Conservation (phyloP, 2,888 invertebrate species). For the Ctenicera cuprea region DNA sequence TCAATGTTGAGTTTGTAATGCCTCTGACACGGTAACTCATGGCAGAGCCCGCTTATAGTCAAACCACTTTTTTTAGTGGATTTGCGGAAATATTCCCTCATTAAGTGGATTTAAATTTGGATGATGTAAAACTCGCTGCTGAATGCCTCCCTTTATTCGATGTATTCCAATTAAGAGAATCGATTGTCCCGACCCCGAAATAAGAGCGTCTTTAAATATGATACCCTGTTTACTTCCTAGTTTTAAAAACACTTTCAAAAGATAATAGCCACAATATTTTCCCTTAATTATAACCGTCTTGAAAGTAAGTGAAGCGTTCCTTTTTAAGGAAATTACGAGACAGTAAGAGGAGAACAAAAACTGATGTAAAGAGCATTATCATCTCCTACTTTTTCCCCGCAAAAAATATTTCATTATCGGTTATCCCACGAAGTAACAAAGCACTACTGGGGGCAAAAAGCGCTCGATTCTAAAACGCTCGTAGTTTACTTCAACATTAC, state of each 20-base stretch:
- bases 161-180: constrained; percentile 41
- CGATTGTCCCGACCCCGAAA: constrained; percentile 5
- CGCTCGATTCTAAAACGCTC: constrained; percentile 23
- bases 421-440: constrained; percentile 33
- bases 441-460: constrained; percentile 25
- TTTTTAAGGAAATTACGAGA: constrained; percentile 29
- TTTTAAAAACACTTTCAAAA: constrained; percentile 10
- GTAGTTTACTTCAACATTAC: constrained; percentile 30
- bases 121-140: constrained; percentile 20
- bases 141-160: background rate
- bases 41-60: constrained; percentile 17
- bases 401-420: constrained; percentile 45
- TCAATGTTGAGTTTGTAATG: constrained; percentile 58
- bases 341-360: constrained; percentile 36
- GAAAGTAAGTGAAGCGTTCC: constrained; percentile 26
- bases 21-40: constrained; percentile 51
- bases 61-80: constrained; percentile 35
- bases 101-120: constrained; percentile 56
- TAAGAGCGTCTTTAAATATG: constrained; percentile 21
- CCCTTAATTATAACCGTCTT: constrained; percentile 24
- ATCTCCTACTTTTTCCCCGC: constrained; percentile 4
- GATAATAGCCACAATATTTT: constrained; percentile 33
- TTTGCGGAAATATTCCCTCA: constrained; percentile 52
- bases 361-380: constrained; percentile 24
- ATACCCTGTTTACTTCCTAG: constrained; percentile 23